phyloP scores from a whole-genome alignment of 2,888 invertebrate genomes.

The Auanema sp. region DNA sequence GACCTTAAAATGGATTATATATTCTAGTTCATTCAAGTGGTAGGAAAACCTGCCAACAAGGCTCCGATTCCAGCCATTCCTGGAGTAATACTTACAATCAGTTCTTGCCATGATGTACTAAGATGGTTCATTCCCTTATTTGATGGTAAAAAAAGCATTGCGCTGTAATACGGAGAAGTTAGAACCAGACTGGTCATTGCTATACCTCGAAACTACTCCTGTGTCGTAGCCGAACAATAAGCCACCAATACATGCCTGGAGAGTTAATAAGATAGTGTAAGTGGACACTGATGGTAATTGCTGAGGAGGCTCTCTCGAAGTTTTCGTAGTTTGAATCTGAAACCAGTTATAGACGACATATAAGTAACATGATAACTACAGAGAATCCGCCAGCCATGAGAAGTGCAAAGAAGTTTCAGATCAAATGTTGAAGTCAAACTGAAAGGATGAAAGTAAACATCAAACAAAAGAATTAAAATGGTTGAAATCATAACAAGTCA shows the following conservation, averaged over 20 bases:
- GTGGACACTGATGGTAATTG: background rate
- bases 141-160: slow-evolving; percentile 55
- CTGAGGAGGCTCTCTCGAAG: too few relatives aligned
- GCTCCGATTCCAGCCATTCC: slow-evolving; percentile 50
- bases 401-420: too few relatives aligned
- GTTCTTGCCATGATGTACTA: slow-evolving; percentile 53
- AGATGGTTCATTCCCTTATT: slow-evolving; percentile 44
- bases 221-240: slow-evolving; percentile 72
- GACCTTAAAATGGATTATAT: slow-evolving; percentile 57
- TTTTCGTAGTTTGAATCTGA: too few relatives aligned
- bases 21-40: background rate
- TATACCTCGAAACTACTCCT: slow-evolving; percentile 67
- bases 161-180: too few relatives aligned
- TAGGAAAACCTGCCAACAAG: slow-evolving; percentile 62
- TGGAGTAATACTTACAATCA: slow-evolving; percentile 56
- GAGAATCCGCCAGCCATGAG: too few relatives aligned
- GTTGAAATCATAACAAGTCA: too few relatives aligned
- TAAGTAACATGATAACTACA: too few relatives aligned
- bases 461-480: too few relatives aligned
- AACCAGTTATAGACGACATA: too few relatives aligned
- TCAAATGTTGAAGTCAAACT: too few relatives aligned
- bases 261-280: slow-evolving; percentile 31
- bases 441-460: too few relatives aligned
- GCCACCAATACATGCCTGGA: slow-evolving; percentile 55
- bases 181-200: too few relatives aligned